phyloP scores from a whole-genome alignment of 2,888 invertebrate genomes.

The Heliconius charithonia region DNA sequence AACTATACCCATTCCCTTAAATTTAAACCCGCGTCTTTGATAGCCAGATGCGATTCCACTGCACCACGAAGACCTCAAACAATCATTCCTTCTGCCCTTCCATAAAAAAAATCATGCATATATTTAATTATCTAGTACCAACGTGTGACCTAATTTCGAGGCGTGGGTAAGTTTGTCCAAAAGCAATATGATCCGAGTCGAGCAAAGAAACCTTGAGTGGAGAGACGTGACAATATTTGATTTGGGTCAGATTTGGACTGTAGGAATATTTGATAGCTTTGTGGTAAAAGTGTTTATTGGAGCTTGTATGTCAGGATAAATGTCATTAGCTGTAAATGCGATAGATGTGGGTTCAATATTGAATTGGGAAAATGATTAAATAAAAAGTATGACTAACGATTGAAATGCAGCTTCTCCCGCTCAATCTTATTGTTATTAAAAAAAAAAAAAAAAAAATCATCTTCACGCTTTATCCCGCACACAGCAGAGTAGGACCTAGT shows the following conservation, averaged over 20 bases:
- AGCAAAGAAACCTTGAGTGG: conserved; percentile 30
- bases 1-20: too few relatives aligned
- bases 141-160: conserved; percentile 4
- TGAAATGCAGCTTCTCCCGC: too few relatives aligned
- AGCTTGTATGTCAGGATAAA: not conserved
- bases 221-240: conserved; percentile 36
- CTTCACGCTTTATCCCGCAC: too few relatives aligned
- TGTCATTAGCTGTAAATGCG: too few relatives aligned
- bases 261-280: conserved; percentile 14
- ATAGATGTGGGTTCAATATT: not conserved
- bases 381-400: too few relatives aligned
- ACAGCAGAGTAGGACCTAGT: too few relatives aligned
- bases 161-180: conserved; percentile 27
- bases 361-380: too few relatives aligned
- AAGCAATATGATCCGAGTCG: conserved; percentile 26
- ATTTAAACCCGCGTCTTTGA: too few relatives aligned
- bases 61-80: not conserved
- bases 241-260: conserved; percentile 33
- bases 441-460: too few relatives aligned
- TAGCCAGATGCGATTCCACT: not conserved
- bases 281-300: not conserved
- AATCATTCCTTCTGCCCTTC: not conserved
- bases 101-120: not conserved
- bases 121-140: not conserved
- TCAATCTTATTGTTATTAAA: too few relatives aligned